Conservation (phyloP, 2,888 invertebrate genomes). For the Drosophila birchii region DNA sequence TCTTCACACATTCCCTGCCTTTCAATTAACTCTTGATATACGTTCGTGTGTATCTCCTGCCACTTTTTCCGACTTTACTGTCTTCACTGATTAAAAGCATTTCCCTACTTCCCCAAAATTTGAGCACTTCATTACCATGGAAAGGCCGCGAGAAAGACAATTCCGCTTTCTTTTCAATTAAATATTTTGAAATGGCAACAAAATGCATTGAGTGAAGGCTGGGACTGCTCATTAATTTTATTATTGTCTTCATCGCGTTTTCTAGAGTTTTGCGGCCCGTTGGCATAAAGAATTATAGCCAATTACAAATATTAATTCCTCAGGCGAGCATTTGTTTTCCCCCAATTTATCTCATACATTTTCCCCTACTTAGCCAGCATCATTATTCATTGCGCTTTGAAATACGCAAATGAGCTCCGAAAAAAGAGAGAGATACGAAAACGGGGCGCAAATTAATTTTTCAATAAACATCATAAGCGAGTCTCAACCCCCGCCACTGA, state of each 20-base stretch:
- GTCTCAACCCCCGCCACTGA: slow-evolving; percentile 13
- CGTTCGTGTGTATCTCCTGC: background rate
- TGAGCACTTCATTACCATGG: slow-evolving; percentile 63
- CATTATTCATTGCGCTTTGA: slow-evolving; percentile 78
- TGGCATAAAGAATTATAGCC: slow-evolving; percentile 79
- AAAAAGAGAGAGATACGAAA: slow-evolving; percentile 49
- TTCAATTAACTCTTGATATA: slow-evolving; percentile 52
- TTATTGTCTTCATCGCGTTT: slow-evolving; percentile 45
- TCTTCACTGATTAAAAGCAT: slow-evolving; percentile 57
- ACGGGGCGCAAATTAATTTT: slow-evolving; percentile 80
- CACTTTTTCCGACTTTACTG: slow-evolving; percentile 21
- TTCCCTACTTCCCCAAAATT: slow-evolving; percentile 52
- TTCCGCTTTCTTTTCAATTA: slow-evolving; percentile 79
- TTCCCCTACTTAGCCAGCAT: slow-evolving; percentile 57
- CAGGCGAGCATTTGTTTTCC: slow-evolving; percentile 66
- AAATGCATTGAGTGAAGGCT: slow-evolving; percentile 32
- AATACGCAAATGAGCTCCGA: slow-evolving; percentile 78
- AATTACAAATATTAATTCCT: slow-evolving; percentile 80
- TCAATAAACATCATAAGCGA: slow-evolving; percentile 81
- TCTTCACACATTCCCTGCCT: slow-evolving; percentile 42
- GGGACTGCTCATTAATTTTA: slow-evolving; percentile 65
- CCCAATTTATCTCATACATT: slow-evolving; percentile 25
- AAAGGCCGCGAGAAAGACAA: slow-evolving; percentile 30
- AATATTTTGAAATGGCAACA: slow-evolving; percentile 63
- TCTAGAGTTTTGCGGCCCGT: slow-evolving; percentile 40